Evolutionary conservation across 1,140 invertebrate species (phyloP).

Genomic region (Diachasma alloeum): DNA sequence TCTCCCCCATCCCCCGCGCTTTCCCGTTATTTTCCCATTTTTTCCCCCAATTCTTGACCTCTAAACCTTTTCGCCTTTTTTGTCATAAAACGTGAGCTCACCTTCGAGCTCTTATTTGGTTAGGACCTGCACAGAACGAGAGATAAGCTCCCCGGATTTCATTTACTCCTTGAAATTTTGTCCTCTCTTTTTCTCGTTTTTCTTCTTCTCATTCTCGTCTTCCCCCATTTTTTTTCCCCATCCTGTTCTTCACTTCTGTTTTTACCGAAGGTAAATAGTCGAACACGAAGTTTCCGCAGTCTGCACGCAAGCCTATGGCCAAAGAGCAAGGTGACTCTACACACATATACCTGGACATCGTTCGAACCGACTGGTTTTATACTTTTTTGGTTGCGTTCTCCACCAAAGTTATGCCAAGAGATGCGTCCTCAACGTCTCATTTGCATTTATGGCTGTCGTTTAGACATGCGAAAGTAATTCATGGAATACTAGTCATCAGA

Average conservation of each 20-base stretch:
- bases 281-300: slow-evolving; percentile 33
- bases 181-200: slow-evolving; percentile 17
- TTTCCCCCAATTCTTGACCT: not conserved
- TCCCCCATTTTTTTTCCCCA: not conserved
- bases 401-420: slow-evolving; percentile 22
- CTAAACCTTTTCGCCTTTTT: not conserved
- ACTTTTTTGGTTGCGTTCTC: slow-evolving; percentile 25
- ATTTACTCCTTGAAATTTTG: slow-evolving; percentile 42
- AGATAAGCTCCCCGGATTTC: slow-evolving; percentile 57
- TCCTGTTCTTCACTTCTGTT: slow-evolving; percentile 31
- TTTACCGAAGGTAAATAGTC: slow-evolving; percentile 38
- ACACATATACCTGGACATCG: not conserved
- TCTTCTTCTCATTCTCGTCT: slow-evolving; percentile 19
- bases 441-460: slow-evolving; percentile 28
- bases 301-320: slow-evolving; percentile 28
- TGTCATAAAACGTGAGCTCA: slow-evolving; percentile 11
- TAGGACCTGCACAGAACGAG: slow-evolving; percentile 43
- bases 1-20: not conserved
- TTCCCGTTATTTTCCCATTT: not conserved
- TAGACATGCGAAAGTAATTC: slow-evolving; percentile 9
- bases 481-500: slow-evolving; percentile 1
- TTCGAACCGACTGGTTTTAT: not conserved
- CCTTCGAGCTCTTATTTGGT: slow-evolving; percentile 47
- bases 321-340: slow-evolving; percentile 29
- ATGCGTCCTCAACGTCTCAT: slow-evolving; percentile 27